Conservation (phyloP, 1,140 invertebrate genomes). For the Bactericera cockerelli region DNA sequence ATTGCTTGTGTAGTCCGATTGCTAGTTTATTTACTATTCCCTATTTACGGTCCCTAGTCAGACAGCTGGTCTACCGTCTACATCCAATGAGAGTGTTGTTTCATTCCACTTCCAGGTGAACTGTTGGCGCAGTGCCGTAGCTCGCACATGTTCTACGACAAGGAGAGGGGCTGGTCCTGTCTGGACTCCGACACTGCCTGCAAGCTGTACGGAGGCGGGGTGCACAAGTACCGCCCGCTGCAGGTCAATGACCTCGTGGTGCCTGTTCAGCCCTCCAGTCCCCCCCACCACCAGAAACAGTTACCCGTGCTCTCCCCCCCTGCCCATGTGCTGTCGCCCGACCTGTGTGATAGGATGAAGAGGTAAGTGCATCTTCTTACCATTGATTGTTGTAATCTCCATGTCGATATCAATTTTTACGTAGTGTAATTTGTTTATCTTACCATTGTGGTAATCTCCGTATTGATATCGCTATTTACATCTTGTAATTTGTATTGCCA, state of each 20-base stretch:
- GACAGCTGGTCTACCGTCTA: too few species aligned
- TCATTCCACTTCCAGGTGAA: conserved; percentile 4
- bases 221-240: conserved; percentile 12
- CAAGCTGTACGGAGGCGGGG: conserved; percentile 14
- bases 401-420: too few species aligned
- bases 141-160: conserved; percentile 17
- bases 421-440: too few species aligned
- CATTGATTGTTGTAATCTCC: too few species aligned
- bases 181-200: conserved; percentile 16
- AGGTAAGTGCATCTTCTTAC: conserved; percentile 18
- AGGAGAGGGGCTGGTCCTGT: conserved; percentile 20
- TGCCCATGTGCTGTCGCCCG: conserved; percentile 18
- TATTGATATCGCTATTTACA: too few species aligned
- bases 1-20: too few species aligned
- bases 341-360: conserved; percentile 22
- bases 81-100: too few species aligned
- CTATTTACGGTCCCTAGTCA: too few species aligned
- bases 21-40: too few species aligned
- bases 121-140: conserved; percentile 14
- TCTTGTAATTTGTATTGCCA: too few species aligned
- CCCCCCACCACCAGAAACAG: conserved; percentile 3
- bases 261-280: conserved; percentile 12
- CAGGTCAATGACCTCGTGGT: conserved; percentile 19
- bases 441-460: too few species aligned
- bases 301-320: not conserved